Conservation (phyloP, 2,113 vertebrate genomes). For the Pangasianodon gigas region DNA sequence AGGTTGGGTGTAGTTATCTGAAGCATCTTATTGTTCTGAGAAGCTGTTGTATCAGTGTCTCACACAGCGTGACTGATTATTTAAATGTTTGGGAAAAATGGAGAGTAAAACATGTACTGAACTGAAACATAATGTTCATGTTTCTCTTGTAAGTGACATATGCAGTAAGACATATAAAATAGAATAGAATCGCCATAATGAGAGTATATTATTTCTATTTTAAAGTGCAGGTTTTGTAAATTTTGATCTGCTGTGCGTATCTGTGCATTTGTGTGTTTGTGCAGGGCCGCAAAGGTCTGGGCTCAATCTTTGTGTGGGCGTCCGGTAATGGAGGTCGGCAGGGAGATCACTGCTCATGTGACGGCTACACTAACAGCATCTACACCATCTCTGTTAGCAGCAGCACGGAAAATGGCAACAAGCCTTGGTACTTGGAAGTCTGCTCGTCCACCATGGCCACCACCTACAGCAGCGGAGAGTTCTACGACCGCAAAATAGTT, state of each 20-base stretch:
- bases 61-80: neutral
- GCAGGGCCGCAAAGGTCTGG: constrained; percentile 87
- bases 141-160: neutral
- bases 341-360: constrained; percentile 89
- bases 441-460: constrained; percentile 88
- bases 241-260: neutral
- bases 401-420: constrained; percentile 87
- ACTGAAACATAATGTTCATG: neutral
- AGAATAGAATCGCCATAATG: neutral
- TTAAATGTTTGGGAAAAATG: neutral
- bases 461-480: constrained; percentile 91
- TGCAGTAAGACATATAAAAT: neutral
- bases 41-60: neutral
- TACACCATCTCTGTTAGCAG: constrained; percentile 93
- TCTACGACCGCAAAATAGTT: constrained; percentile 88
- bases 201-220: neutral
- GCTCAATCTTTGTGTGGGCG: constrained; percentile 92
- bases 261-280: neutral
- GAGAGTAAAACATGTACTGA: neutral
- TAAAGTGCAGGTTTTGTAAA: neutral
- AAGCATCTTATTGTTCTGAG: neutral
- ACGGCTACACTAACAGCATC: constrained; percentile 93
- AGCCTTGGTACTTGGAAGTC: constrained; percentile 91
- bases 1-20: neutral
- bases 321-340: constrained; percentile 88